Base-by-base conservation (phyloP, 2,797 vertebrate species). In the Rhinatrema bivittatum region DNA sequence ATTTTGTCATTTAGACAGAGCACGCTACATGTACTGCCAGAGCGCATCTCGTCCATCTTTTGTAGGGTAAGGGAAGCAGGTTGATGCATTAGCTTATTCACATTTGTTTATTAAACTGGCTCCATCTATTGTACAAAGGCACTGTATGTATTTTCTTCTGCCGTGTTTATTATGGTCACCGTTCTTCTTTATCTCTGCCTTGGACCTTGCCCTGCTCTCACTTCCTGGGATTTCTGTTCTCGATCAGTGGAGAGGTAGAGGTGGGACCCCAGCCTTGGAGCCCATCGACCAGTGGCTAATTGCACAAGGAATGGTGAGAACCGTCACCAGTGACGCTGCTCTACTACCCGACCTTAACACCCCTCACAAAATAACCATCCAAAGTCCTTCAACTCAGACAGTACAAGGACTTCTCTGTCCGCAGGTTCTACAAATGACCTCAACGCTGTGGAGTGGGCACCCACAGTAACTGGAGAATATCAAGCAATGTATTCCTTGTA, bases 261-360 rank as follows among this genome's bases (percentile, higher is more conserved):
- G 85, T 91, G 91, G 87, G 83, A 89, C 84, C 75, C 82, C 86
- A 82, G 91, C 88, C 83, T 78, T 92, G 90, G 91, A 97, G 83
- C 95, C 95, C 75, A 98, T 98, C 97, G 95, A 98, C 94, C 94
- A 87, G 90, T 98, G 96, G 96, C 95, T 99, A 76, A 94, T 97
- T 79, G 92, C 90, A 79, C 96, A 98, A 97, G 95, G 95, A 98
- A 98, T 98, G 95, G 95, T 98, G 96, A 99, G 91, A 87, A 86
- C n/a, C 74, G 82, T 74, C 78, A 79, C 76, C 75, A 81, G 59
- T 62, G 0, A 31, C 40, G 33, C 22, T 18, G 5, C 60, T 64
- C 64, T 46, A 47, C 64, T 56, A 51, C 57, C 52, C 29, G 10
- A 46, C 64, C 65, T n/a, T 51, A 20, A 39, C 15, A 45, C n/a